Evolutionary conservation across 2,888 invertebrate genomes (phyloP), one percentile per base, ranked within the genome.

Genomic region (Lasioglossum leucozonium): DNA sequence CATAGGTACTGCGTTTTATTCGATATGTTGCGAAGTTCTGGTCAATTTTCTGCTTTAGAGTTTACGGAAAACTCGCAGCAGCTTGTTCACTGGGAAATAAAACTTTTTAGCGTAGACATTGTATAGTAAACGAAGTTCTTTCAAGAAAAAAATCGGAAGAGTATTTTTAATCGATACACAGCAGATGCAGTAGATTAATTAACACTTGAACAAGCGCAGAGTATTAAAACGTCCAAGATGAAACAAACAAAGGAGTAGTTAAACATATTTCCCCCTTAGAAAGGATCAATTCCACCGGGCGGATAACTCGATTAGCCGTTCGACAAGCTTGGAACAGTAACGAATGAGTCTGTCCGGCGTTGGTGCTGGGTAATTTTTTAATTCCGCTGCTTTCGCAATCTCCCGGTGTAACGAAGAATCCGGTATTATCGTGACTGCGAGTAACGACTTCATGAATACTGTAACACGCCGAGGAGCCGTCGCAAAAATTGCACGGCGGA

Each of bases 401-500:
- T 40, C 42, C 34, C 18, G 22, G 11, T 37, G 67, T 40, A 37
- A 67, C 40, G 40, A 40, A 67, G 40, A 40, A 67, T 67, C 67
- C 40, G 11, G 40, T 22, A 67, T 40, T 40, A 40, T 67, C 67
- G 37, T 22, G 67, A n/a, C 37, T 37, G 37, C 40, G 34, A 67
- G 67, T 40, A n/a, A 67, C 40, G 40, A 22, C 22, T 37, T 67
- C 67, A 40, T 67, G 67, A 67, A 67, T 67, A 67, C 40, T 67
- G 65, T 40, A 40, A 67, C 40, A 40, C 40, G 40, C 67, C 40
- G 40, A 22, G 37, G 4, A 22, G 8, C 16, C 8, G 65, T 34
- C 18, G 18, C 67, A 40, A 67, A 67, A n/a, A 67, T 67, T 40
- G 40, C 1, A 37, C 11, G 22, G 10, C n/a, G 11, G 67, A 11